Evolutionary conservation across 2,113 vertebrate genomes (phyloP), one percentile per base, ranked within the genome.

Genomic region (Tylochromis polylepis): DNA sequence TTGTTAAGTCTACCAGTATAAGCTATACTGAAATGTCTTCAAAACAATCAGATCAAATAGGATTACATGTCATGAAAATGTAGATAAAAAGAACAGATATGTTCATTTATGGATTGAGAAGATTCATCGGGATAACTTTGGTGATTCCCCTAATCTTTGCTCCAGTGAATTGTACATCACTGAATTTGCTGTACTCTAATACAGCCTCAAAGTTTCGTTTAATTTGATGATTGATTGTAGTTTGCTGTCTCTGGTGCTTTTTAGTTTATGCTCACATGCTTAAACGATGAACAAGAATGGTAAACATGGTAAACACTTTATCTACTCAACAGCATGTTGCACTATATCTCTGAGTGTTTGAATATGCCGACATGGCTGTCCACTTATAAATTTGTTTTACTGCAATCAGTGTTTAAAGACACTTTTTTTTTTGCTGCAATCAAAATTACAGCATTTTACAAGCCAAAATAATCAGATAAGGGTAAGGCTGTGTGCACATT

Each of bases 111-210:
- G 34, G n/a, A 38, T 41, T n/a, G 38, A 57, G 15, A 38, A 38
- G 36, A 58, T 27, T 41, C 31, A 57, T 11, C 38, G 16, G 55
- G 38, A 43, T 80, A 11, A 57, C 53, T 24, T 7, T 12, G 3
- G 31, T 79, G 34, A 18, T 12, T 56, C 0, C 3, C 53, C 0
- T 24, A 3, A 57, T 4, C 6, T 27, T 27, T 41, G 18, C 55
- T 27, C n/a, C 5, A 3, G 43, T 31, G 72, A 75, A 16, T 75
- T n/a, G 0, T n/a, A 29, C 8, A 4, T 2, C 43, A 31, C 46
- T 53, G 27, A 77, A 77, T 53, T 77, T 77, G 46, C 46, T 77
- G 43, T 14, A 20, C 1, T 31, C 11, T 14, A 31, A 31, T 77
- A 53, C 27, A 3, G 16, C 24, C 24, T 57, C 3, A 43, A 58